Conservation (phyloP, 2,888 invertebrate species). For the Tolmerus cingulatus region DNA sequence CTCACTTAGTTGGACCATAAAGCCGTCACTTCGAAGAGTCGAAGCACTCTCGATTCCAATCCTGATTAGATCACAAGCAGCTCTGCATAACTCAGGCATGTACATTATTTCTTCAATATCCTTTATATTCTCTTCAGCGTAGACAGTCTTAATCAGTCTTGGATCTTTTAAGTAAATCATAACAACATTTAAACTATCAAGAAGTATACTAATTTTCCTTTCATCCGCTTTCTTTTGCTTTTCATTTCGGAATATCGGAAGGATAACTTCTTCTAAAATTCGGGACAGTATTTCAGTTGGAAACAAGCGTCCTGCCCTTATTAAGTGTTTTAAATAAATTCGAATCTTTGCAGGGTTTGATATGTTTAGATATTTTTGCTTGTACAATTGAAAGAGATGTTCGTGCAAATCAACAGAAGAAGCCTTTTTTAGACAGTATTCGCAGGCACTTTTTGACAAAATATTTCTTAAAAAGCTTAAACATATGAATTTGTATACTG, state of each 20-base stretch:
- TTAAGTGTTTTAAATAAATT: constrained; percentile 59
- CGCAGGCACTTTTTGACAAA: constrained; percentile 54
- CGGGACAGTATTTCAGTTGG: constrained; percentile 57
- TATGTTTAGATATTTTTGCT: constrained; percentile 46
- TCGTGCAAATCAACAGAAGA: constrained; percentile 57
- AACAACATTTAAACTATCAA: constrained; percentile 60
- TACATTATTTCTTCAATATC: constrained; percentile 58
- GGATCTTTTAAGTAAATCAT: constrained; percentile 60
- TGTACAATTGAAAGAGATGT: constrained; percentile 55
- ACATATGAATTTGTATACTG: constrained; percentile 58
- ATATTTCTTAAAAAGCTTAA: constrained; percentile 57
- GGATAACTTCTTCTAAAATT: constrained; percentile 58
- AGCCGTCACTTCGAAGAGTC: constrained; percentile 51
- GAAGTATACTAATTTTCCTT: constrained; percentile 47
- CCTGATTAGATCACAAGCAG: constrained; percentile 60
- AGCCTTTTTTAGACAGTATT: constrained; percentile 57
- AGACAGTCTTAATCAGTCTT: constrained; percentile 59
- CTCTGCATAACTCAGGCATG: constrained; percentile 57
- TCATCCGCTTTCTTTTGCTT: constrained; percentile 50
- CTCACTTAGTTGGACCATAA: constrained; percentile 51
- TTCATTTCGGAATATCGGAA: constrained; percentile 59
- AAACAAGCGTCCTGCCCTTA: constrained; percentile 58
- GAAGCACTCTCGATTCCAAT: constrained; percentile 61
- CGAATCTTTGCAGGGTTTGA: constrained; percentile 46
- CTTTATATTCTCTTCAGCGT: constrained; percentile 59